Evolutionary conservation across 2,113 vertebrate genomes (phyloP).

Genomic region (Ameiurus melas): DNA sequence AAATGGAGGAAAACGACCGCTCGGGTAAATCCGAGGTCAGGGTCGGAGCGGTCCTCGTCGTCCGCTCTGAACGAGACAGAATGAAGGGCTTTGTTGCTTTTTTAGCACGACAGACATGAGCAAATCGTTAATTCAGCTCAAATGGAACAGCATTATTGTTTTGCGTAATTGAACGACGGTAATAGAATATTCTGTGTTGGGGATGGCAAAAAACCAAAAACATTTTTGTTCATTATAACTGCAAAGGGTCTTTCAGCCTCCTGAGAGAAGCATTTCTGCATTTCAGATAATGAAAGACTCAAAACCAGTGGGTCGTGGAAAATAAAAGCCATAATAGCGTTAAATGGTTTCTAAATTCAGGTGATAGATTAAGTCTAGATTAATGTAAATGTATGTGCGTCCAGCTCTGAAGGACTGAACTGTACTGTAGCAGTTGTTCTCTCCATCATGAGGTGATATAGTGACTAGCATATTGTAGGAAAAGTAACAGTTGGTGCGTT

Average conservation of each 20-base stretch:
- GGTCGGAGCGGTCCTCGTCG: slow-evolving; percentile 9
- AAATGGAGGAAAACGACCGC: slow-evolving; percentile 38
- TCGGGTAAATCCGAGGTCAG: background rate
- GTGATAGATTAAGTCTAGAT: background rate
- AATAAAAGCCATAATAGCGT: background rate
- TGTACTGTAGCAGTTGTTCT: background rate
- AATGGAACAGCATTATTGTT: slow-evolving; percentile 26
- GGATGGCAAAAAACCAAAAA: background rate
- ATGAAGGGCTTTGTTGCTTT: slow-evolving; percentile 6
- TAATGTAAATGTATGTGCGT: background rate
- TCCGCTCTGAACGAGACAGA: background rate
- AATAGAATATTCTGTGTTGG: background rate
- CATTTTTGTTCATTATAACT: slow-evolving; percentile 22
- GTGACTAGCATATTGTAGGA: background rate
- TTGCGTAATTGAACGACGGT: slow-evolving; percentile 1
- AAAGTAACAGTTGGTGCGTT: background rate
- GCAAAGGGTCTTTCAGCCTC: slow-evolving; percentile 19
- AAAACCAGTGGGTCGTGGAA: background rate
- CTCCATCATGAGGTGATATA: background rate
- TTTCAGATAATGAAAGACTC: slow-evolving; percentile 25
- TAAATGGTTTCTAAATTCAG: background rate
- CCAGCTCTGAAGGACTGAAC: background rate
- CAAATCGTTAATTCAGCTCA: slow-evolving; percentile 27
- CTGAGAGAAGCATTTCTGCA: background rate
- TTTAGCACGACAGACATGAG: slow-evolving; percentile 32